phyloP scores from a whole-genome alignment of 2,797 vertebrate genomes.

The Coendou prehensilis region DNA sequence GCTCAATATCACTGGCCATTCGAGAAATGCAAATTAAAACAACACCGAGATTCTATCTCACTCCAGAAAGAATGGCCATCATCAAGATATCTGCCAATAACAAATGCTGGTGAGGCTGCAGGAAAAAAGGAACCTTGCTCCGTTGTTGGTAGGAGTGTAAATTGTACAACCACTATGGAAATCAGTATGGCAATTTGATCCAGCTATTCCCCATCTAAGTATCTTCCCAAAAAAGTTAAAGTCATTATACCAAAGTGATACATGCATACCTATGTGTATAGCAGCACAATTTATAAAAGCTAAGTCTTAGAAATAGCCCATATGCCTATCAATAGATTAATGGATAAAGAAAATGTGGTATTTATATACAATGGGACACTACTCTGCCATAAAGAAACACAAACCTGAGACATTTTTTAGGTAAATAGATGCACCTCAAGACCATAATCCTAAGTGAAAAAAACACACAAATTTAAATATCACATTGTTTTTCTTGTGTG shows the following conservation, averaged over 20 bases:
- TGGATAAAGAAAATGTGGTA: neutral
- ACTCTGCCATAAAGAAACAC: neutral
- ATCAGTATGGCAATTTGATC: neutral
- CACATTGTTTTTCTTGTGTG: neutral
- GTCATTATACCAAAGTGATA: neutral
- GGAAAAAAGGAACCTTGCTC: neutral
- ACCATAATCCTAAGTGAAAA: neutral
- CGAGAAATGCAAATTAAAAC: neutral
- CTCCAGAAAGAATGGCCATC: neutral
- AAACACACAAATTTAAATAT: neutral
- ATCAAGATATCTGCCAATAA: neutral
- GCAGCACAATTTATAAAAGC: neutral
- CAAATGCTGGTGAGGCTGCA: neutral
- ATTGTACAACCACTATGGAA: neutral
- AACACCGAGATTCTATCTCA: neutral
- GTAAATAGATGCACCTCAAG: neutral
- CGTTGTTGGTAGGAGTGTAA: neutral
- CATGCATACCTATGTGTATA: neutral
- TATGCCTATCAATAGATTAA: neutral
- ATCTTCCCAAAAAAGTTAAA: neutral
- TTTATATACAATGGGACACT: neutral
- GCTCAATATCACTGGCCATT: neutral
- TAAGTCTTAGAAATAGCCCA: neutral
- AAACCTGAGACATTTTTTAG: neutral
- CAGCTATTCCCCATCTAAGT: neutral